Conservation (phyloP, 1,140 invertebrate genomes). For the Bombus difficillimus region DNA sequence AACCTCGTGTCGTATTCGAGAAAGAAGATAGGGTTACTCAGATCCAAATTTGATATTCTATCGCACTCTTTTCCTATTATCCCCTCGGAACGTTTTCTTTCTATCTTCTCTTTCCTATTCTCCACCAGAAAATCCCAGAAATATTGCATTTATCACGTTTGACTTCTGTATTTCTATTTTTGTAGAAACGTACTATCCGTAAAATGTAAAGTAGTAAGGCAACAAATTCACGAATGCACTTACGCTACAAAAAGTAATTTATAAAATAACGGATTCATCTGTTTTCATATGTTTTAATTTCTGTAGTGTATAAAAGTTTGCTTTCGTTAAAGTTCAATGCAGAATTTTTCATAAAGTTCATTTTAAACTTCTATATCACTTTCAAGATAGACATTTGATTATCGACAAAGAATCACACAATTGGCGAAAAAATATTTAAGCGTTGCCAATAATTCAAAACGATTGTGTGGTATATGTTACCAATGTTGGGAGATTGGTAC, state of each 20-base stretch:
- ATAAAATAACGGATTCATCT: background rate
- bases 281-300: no score
- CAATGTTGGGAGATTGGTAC: background rate
- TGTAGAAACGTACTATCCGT: no score
- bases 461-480: background rate
- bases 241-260: background rate
- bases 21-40: slow-evolving; percentile 1
- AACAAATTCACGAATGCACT: background rate
- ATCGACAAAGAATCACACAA: background rate
- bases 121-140: background rate
- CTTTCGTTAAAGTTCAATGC: no score
- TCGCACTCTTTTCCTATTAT: slow-evolving; percentile 2
- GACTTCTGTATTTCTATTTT: background rate
- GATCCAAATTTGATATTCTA: slow-evolving; percentile 22
- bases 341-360: background rate
- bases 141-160: background rate
- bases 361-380: no score
- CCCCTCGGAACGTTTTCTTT: background rate
- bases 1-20: slow-evolving; percentile 7
- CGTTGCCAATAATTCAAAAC: background rate
- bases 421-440: background rate
- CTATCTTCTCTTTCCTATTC: no score
- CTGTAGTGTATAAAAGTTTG: no score
- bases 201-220: background rate
- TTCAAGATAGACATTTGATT: no score